phyloP scores from a whole-genome alignment of 2,888 invertebrate genomes.

The Netelia melanura region DNA sequence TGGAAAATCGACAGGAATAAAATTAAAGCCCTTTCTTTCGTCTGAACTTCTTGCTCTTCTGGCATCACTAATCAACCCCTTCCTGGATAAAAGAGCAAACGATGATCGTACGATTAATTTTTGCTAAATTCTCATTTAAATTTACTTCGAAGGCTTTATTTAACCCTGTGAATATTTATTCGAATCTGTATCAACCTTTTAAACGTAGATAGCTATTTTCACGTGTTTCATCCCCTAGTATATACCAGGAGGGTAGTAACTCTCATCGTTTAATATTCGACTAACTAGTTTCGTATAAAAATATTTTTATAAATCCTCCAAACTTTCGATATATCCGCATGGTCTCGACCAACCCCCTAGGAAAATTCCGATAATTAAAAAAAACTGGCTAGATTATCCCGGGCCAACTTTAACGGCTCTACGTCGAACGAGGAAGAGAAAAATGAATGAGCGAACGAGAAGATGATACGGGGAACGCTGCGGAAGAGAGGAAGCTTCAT shows the following conservation, averaged over 20 bases:
- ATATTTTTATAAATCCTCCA: neutral
- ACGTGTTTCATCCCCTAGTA: neutral
- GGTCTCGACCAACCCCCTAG: conserved; percentile 24
- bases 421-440: conserved; percentile 21
- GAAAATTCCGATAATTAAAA: conserved; percentile 66
- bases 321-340: conserved; percentile 29
- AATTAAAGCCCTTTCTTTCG: neutral
- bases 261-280: conserved; percentile 57
- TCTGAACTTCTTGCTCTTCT: neutral
- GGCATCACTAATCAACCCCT: neutral
- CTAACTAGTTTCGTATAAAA: conserved; percentile 22
- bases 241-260: conserved; percentile 14
- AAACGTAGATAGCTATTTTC: conserved; percentile 17
- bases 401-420: conserved; percentile 20
- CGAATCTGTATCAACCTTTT: neutral
- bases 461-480: conserved; percentile 28
- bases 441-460: conserved; percentile 47
- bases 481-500: conserved; percentile 20
- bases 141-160: too few species aligned
- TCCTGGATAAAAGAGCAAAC: neutral
- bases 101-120: too few species aligned
- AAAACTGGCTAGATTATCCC: conserved; percentile 53
- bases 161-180: too few species aligned
- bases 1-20: conserved; percentile 41
- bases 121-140: too few species aligned